A percentile compares a stretch with the other conserved stretches of the same genome.
Conservation (phyloP, 2,888 invertebrate species). For the Nomada flava region DNA sequence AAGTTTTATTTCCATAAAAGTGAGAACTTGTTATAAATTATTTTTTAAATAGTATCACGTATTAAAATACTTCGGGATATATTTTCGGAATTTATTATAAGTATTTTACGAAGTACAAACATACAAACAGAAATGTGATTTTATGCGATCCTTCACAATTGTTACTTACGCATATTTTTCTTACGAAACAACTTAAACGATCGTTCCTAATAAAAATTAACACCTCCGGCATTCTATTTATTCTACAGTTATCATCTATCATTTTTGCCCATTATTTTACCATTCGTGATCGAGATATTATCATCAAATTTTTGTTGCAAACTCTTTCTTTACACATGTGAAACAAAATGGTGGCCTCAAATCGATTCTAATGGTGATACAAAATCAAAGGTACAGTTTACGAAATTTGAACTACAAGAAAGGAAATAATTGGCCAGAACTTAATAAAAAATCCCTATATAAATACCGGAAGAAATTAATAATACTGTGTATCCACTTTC, state of each 20-base stretch:
- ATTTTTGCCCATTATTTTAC: neutral
- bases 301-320: constrained; percentile 7
- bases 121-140: constrained; percentile 1
- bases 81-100: neutral
- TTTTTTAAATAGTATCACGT: neutral
- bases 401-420: neutral
- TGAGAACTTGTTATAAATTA: neutral
- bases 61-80: neutral
- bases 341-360: constrained; percentile 70
- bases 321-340: constrained; percentile 33
- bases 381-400: constrained; percentile 43
- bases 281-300: neutral
- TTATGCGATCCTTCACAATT: constrained; percentile 19
- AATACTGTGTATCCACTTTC: neutral
- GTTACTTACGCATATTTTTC: neutral
- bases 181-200: neutral
- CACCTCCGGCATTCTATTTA: neutral
- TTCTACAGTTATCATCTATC: neutral
- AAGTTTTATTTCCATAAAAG: too few species aligned
- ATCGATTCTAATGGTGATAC: constrained; percentile 61
- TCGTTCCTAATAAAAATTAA: neutral
- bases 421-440: neutral
- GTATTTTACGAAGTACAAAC: neutral
- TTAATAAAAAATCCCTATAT: neutral
- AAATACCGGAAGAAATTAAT: neutral